Conservation (phyloP, 1,140 invertebrate species). For the Cotesia typhae region DNA sequence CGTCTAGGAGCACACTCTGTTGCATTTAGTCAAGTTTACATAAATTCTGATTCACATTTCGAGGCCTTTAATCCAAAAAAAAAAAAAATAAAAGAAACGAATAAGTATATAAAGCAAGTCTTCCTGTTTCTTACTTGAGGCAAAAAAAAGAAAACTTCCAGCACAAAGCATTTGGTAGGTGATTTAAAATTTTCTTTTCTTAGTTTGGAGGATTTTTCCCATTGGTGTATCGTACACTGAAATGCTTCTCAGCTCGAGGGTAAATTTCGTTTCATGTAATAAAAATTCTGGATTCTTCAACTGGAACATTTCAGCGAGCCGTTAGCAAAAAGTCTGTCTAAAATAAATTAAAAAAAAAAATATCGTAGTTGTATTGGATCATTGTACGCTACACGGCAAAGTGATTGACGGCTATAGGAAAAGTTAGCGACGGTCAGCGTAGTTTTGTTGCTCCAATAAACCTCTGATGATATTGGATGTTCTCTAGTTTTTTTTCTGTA, state of each 20-base stretch:
- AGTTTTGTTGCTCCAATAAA: constrained; percentile 2
- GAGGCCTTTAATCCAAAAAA: no score
- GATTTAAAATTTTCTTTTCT: constrained; percentile 9
- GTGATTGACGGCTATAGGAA: constrained; percentile 14
- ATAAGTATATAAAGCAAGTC: no score
- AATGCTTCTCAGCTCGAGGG: background rate
- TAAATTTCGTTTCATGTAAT: background rate
- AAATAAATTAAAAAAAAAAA: background rate
- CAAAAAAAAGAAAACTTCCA: background rate
- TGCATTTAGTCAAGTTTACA: no score
- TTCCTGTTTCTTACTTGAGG: background rate
- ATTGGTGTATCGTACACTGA: background rate
- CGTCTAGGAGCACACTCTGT: no score
- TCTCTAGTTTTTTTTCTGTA: background rate
- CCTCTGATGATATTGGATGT: constrained; percentile 8
- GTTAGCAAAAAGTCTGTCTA: background rate
- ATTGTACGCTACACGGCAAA: constrained; percentile 6
- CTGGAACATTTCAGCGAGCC: background rate
- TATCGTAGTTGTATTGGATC: constrained; percentile 14
- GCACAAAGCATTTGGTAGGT: background rate
- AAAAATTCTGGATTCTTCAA: background rate
- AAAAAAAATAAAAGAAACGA: no score
- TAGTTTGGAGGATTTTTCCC: background rate
- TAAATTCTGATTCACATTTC: no score
- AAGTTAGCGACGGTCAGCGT: constrained; percentile 8